Evolutionary conservation across 1,140 invertebrate species (phyloP).

Genomic region (Campoletis sonorensis): DNA sequence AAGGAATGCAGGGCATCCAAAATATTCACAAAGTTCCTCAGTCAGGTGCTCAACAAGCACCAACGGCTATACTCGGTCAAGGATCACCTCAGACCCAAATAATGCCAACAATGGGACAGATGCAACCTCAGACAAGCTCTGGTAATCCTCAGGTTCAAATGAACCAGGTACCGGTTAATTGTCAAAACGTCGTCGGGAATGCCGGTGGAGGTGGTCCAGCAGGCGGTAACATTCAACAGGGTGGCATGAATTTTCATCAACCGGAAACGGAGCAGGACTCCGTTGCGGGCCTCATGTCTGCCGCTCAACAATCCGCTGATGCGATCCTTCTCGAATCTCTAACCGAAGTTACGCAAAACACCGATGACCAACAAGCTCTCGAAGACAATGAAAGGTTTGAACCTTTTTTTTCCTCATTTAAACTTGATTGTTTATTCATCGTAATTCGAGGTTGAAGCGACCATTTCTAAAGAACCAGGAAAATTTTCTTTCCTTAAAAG

Average conservation of each 20-base stretch:
- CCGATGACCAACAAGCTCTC: slow-evolving; percentile 74
- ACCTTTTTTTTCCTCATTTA: too few relatives aligned
- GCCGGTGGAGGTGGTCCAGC: slow-evolving; percentile 29
- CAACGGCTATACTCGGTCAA: slow-evolving; percentile 62
- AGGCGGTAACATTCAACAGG: slow-evolving; percentile 49
- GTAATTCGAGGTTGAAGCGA: slow-evolving; percentile 28
- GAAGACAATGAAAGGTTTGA: slow-evolving; percentile 83
- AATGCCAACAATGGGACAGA: slow-evolving; percentile 59
- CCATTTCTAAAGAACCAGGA: background rate
- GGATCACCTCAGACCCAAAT: slow-evolving; percentile 63
- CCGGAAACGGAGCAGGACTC: slow-evolving; percentile 73
- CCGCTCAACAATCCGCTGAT: slow-evolving; percentile 63
- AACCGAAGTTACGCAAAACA: slow-evolving; percentile 72
- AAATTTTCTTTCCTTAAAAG: background rate
- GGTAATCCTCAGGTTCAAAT: slow-evolving; percentile 65
- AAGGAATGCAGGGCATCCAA: slow-evolving; percentile 69
- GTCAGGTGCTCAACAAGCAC: slow-evolving; percentile 61
- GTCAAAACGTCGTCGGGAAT: slow-evolving; percentile 61
- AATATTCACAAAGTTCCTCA: slow-evolving; percentile 75
- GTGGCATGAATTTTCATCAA: slow-evolving; percentile 65
- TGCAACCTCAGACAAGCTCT: slow-evolving; percentile 58
- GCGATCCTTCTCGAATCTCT: slow-evolving; percentile 73
- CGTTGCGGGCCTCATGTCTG: slow-evolving; percentile 62
- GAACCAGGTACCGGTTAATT: slow-evolving; percentile 65
- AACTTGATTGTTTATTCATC: too few relatives aligned